A percentile compares a stretch with the other conserved stretches of the same genome.
phyloP scores from a whole-genome alignment of 30 jellyfish, hydroid and myxozoan genomes.

The Cassiopea andromeda region DNA sequence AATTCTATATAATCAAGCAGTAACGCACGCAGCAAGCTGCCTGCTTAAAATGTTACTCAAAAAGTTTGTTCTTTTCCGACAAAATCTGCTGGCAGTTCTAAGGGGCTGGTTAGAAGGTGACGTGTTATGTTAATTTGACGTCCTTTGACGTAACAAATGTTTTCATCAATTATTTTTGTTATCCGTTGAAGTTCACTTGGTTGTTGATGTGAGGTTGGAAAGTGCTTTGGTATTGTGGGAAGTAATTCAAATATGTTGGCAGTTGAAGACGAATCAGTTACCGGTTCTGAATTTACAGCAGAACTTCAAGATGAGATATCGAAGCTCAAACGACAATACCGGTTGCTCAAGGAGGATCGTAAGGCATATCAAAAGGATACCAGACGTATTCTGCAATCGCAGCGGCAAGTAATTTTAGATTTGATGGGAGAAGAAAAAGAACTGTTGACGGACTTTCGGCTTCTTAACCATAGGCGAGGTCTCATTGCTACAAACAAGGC shows the following conservation, averaged over 20 bases:
- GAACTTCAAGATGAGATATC: conserved; percentile 74
- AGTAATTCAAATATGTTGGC: not conserved
- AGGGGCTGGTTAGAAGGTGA: no score
- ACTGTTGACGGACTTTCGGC: conserved; percentile 64
- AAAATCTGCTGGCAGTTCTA: no score
- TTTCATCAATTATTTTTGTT: no score
- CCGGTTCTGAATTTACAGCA: conserved; percentile 43
- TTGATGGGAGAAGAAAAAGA: conserved; percentile 78
- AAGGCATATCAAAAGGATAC: conserved; percentile 78
- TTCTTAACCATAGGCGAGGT: conserved; percentile 63
- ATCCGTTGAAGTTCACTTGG: no score
- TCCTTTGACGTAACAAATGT: no score
- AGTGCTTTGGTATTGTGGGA: not conserved
- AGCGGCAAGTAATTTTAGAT: conserved; percentile 51
- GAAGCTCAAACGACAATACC: conserved; percentile 86
- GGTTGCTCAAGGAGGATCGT: conserved; percentile 85
- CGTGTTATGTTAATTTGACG: no score
- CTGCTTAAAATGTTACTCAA: no score
- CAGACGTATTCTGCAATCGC: conserved; percentile 65
- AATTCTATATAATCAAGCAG: no score
- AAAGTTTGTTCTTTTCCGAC: no score
- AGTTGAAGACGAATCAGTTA: conserved; percentile 6
- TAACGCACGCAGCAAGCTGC: no score
- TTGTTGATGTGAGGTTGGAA: no score
- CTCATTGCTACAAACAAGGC: conserved; percentile 38